These are phyloP conservation scores for Caenorhabditis brenneri DNA, from an alignment of 1,140 invertebrate species.

Conservation along the genomic window DNA sequence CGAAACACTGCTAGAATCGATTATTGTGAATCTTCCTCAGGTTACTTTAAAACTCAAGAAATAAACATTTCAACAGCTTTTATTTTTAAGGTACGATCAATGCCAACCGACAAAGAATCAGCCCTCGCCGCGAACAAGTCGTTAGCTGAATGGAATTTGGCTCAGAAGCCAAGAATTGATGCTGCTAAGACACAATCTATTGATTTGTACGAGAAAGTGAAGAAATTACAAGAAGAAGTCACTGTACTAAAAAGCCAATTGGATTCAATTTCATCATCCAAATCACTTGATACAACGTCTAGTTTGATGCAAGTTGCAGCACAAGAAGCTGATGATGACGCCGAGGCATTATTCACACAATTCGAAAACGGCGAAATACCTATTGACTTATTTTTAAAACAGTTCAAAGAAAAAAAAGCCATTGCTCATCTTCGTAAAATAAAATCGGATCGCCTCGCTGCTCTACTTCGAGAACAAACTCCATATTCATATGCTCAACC, in stretches of 20 bases:
- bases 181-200: not conserved
- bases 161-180: constrained; percentile 42
- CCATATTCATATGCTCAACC: constrained; percentile 30
- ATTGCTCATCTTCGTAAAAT: constrained; percentile 48
- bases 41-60: not conserved
- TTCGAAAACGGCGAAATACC: constrained; percentile 28
- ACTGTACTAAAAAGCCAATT: constrained; percentile 9
- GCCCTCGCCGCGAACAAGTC: constrained; percentile 44
- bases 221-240: constrained; percentile 2
- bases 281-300: constrained; percentile 27
- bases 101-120: constrained; percentile 45
- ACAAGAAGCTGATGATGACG: constrained; percentile 49
- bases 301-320: constrained; percentile 48
- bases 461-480: constrained; percentile 43
- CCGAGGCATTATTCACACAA: constrained; percentile 23
- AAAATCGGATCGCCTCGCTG: constrained; percentile 33
- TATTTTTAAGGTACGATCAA: constrained; percentile 39
- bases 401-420: constrained; percentile 48
- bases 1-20: not conserved
- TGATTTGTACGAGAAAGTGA: constrained; percentile 4
- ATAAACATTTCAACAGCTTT: not conserved
- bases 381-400: constrained; percentile 41
- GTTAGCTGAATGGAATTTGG: constrained; percentile 48
- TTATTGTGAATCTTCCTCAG: constrained; percentile 14
- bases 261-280: not conserved